phyloP scores from a whole-genome alignment of 2,888 invertebrate species.

The Pammene fasciana region DNA sequence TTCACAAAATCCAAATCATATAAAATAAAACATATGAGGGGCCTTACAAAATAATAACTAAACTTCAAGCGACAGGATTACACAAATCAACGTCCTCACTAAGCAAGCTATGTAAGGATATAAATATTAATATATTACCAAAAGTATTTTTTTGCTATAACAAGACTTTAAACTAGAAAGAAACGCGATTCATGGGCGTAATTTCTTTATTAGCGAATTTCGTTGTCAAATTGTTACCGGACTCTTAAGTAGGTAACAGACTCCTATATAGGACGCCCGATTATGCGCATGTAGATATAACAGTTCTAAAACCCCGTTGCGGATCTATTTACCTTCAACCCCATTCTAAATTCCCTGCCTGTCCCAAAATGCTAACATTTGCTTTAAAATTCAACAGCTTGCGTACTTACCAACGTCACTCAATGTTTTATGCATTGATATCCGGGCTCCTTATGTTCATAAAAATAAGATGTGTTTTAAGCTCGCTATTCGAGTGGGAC shows the following conservation, averaged over 20 bases:
- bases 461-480: slow-evolving; percentile 57
- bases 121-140: too few species aligned
- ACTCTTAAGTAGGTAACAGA: slow-evolving; percentile 30
- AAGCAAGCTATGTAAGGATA: too few species aligned
- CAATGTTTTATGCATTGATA: slow-evolving; percentile 73
- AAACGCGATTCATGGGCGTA: too few species aligned
- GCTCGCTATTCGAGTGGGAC: slow-evolving; percentile 47
- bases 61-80: too few species aligned
- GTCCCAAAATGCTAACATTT: slow-evolving; percentile 42
- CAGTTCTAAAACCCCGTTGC: slow-evolving; percentile 28
- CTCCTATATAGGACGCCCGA: slow-evolving; percentile 20
- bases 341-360: slow-evolving; percentile 33
- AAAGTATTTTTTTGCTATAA: too few species aligned
- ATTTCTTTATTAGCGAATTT: too few species aligned
- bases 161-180: too few species aligned
- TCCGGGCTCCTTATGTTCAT: slow-evolving; percentile 51
- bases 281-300: slow-evolving; percentile 28
- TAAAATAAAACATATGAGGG: too few species aligned
- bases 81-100: too few species aligned
- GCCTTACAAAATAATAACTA: too few species aligned
- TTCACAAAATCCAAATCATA: too few species aligned
- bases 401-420: slow-evolving; percentile 65
- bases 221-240: too few species aligned
- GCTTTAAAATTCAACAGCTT: slow-evolving; percentile 74
- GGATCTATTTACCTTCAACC: slow-evolving; percentile 6